These are phyloP conservation scores for Acropora tenuis DNA, from an alignment of 64 coral and sea anemone genomes.

Conservation along the genomic window DNA sequence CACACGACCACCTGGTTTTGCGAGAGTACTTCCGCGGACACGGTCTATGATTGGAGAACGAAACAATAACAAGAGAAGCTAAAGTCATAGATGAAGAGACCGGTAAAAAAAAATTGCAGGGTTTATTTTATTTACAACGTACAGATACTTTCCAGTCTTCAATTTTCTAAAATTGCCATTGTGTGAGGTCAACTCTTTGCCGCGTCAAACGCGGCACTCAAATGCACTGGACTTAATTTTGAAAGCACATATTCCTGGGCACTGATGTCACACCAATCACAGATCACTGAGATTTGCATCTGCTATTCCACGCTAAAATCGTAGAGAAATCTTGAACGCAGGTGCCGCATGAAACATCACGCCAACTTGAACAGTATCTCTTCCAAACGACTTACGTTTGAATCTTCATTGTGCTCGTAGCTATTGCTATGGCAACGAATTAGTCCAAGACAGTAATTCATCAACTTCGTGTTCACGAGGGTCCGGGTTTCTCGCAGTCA, in stretches of 20 bases:
- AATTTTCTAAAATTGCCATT: not conserved
- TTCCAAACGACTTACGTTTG: not conserved
- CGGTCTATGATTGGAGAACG: no score
- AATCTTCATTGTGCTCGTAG: not conserved
- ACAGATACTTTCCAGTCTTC: not conserved
- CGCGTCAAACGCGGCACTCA: not conserved
- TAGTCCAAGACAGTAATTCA: slow-evolving; percentile 83
- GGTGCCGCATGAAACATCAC: not conserved
- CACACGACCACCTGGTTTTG: no score
- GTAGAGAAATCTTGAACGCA: not conserved
- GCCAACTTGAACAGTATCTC: not conserved
- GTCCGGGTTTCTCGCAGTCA: slow-evolving; percentile 59
- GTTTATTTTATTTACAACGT: not conserved
- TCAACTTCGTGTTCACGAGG: slow-evolving; percentile 81
- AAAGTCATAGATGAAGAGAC: no score
- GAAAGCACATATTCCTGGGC: not conserved
- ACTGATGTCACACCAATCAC: not conserved
- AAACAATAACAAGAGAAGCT: no score
- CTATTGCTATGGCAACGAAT: slow-evolving; percentile 29
- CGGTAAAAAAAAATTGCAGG: no score
- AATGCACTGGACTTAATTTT: not conserved
- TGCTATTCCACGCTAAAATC: no score
- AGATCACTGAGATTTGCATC: no score
- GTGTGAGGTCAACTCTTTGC: not conserved
- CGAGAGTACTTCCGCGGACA: no score